Evolutionary conservation across 2,888 invertebrate species (phyloP).

Genomic region (Drosophila neotestacea): DNA sequence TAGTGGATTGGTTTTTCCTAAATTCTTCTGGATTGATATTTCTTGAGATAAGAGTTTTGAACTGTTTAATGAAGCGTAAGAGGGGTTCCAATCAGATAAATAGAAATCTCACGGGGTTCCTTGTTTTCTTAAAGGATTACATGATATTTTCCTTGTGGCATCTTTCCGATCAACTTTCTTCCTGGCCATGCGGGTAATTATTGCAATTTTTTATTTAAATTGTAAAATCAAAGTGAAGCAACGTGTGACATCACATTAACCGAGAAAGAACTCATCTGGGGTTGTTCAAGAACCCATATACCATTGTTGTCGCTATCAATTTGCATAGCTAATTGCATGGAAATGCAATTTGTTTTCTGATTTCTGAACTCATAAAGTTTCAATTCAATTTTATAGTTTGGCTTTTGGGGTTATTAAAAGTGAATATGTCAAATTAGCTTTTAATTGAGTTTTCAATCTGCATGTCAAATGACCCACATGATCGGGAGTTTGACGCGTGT

Average conservation of each 20-base stretch:
- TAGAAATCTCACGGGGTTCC: constrained; percentile 36
- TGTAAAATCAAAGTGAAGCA: constrained; percentile 13
- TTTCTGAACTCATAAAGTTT: constrained; percentile 39
- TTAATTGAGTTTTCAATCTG: constrained; percentile 76
- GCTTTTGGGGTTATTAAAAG: constrained; percentile 27
- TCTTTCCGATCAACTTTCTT: constrained; percentile 38
- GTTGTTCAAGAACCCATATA: constrained; percentile 52
- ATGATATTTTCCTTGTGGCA: constrained; percentile 34
- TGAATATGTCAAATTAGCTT: constrained; percentile 68
- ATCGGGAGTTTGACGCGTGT: constrained; percentile 31
- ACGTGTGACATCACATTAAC: constrained; percentile 40
- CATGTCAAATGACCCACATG: constrained; percentile 75
- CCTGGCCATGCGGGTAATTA: constrained; percentile 71
- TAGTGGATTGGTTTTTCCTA: constrained; percentile 37
- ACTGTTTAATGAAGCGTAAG: constrained; percentile 60
- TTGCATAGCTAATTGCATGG: constrained; percentile 77
- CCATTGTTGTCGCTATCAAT: constrained; percentile 59
- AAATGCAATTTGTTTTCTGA: constrained; percentile 44
- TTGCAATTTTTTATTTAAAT: constrained; percentile 51
- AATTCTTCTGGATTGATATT: constrained; percentile 26
- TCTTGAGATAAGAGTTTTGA: constrained; percentile 38
- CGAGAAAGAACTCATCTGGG: constrained; percentile 29
- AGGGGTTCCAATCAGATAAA: constrained; percentile 29
- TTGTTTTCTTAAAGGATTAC: constrained; percentile 73
- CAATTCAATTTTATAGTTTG: constrained; percentile 34